Base-by-base conservation (phyloP, 1,140 invertebrate species). In the Tetraneura akinire region DNA sequence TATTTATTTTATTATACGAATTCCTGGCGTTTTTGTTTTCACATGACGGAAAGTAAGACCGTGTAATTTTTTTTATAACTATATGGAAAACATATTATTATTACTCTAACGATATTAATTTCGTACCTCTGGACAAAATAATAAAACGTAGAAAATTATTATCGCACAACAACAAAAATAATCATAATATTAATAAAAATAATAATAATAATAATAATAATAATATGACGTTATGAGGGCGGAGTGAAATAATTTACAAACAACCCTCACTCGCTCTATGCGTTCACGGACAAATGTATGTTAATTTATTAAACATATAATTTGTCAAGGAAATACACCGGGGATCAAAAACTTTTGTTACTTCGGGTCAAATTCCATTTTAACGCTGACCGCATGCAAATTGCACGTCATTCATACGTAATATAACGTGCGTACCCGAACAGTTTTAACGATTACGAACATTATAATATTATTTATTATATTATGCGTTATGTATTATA, bases 341-440 rank as follows among this genome's bases (percentile, higher is more conserved):
- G 64, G 64, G n/a, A 66, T 42, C 64, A 42, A 66, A 66, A 66
- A 66, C 37, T 66, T 66, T 66, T 42, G 4, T 16, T 11, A 42
- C 64, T 66, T 66, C 11, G 13, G 37, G 37, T 21, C 37, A 16
- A 42, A 21, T 42, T 66, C 42, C 37, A 66, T 42, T 66, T 66
- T 45, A 66, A 66, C 11, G n/a, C 4, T 66, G 32, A 66, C 64
- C 64, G 8, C 32, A 42, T 66, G 11, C 32, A 66, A 66, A 66
- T 45, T 66, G 37, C 64, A 11, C 21, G n/a, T 11, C 32, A 18
- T 16, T 66, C 32, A 37, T 10, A 10, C 32, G 32, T 37, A 37
- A n/a, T 37, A 4, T 37, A 37, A 37, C 32, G 32, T 21, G 18
- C 16, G n/a, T 66, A n/a, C 62, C 29, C n/a, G 8, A 37, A 37